phyloP scores from a whole-genome alignment of 2,888 invertebrate genomes.

The Cotesia congregata region DNA sequence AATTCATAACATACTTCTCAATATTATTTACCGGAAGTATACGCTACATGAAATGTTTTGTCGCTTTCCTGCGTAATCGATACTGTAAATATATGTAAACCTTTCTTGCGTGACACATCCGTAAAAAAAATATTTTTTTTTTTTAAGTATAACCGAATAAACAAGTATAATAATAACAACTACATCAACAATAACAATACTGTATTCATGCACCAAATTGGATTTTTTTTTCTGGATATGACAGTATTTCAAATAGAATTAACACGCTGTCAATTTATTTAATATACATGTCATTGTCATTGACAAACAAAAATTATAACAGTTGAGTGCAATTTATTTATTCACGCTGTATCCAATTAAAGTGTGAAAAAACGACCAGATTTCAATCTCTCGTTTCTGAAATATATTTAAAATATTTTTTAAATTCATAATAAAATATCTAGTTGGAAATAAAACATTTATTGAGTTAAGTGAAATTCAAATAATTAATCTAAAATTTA shows the following conservation, averaged over 20 bases:
- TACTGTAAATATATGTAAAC: not conserved
- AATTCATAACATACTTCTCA: not conserved
- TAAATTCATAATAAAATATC: not conserved
- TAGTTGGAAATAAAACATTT: not conserved
- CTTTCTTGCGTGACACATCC: not conserved
- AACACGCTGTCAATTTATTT: not conserved
- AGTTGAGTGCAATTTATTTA: not conserved
- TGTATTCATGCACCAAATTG: not conserved
- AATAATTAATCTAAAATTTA: not conserved
- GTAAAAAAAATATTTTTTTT: not conserved
- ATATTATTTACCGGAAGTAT: conserved; percentile 1
- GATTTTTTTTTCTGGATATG: not conserved
- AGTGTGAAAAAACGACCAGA: not conserved
- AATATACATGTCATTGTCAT: not conserved
- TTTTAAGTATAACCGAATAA: not conserved
- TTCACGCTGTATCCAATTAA: not conserved
- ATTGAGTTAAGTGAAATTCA: not conserved
- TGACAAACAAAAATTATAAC: not conserved
- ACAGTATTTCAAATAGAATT: not conserved
- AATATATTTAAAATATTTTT: not conserved
- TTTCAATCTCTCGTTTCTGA: not conserved
- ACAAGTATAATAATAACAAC: not conserved
- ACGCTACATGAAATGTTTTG: not conserved
- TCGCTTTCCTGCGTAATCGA: not conserved
- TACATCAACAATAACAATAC: not conserved